A percentile compares a stretch with the other conserved stretches of the same genome.
Conservation (phyloP, 1,140 invertebrate species). For the Eurytemora carolleeae region DNA sequence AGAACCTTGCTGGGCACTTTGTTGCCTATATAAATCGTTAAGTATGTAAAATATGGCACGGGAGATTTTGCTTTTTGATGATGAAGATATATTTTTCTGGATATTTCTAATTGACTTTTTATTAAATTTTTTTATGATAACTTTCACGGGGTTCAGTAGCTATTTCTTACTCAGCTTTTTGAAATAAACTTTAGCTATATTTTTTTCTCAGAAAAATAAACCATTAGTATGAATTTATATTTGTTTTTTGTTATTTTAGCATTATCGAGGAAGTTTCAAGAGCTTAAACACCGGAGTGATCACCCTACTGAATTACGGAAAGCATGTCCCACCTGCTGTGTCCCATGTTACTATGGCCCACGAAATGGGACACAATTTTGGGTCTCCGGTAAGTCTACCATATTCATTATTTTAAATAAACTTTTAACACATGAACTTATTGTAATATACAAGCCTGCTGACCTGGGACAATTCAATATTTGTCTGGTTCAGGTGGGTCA, state of each 20-base stretch:
- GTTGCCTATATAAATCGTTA: no score
- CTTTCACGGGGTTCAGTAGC: not conserved
- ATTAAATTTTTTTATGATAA: not conserved
- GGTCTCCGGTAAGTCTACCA: constrained; percentile 63
- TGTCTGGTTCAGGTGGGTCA: no score
- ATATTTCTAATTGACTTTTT: no score
- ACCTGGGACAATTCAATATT: no score
- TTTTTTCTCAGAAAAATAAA: no score
- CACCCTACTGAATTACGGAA: constrained; percentile 91
- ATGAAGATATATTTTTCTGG: no score
- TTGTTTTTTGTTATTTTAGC: constrained; percentile 36
- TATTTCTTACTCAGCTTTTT: not conserved
- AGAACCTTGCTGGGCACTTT: no score
- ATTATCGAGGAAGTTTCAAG: constrained; percentile 80
- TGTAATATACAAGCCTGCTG: not conserved
- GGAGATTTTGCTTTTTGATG: no score
- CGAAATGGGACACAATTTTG: constrained; percentile 98
- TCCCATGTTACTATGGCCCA: constrained; percentile 95
- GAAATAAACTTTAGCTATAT: constrained; percentile 6
- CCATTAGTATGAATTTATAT: no score
- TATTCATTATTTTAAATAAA: no score
- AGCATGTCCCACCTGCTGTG: constrained; percentile 93
- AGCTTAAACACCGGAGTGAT: constrained; percentile 96
- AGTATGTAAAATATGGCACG: no score
- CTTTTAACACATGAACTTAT: not conserved